These are phyloP conservation scores for Phenganax marumi DNA, from an alignment of 92 coral and sea anemone genomes.

Conservation along the genomic window DNA sequence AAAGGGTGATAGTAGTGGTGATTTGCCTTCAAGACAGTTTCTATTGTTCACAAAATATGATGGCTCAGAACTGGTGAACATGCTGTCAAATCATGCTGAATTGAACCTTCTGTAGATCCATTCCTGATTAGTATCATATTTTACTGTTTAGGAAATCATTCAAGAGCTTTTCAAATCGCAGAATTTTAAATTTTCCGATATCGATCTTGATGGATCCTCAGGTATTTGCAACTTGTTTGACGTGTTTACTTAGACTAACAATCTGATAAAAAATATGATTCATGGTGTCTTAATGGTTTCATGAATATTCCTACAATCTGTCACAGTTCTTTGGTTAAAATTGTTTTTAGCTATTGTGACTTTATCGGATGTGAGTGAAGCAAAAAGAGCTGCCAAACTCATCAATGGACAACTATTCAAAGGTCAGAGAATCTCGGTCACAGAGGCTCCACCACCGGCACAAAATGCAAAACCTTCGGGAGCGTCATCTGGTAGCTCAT, in stretches of 20 bases:
- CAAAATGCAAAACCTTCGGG: not conserved
- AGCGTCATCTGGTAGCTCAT: conserved; percentile 41
- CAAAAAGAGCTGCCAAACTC: conserved; percentile 57
- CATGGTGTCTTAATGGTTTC: not conserved
- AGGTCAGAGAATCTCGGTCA: conserved; percentile 61
- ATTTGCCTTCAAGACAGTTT: too few relatives aligned
- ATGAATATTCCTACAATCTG: not conserved
- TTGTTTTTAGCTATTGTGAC: conserved; percentile 49
- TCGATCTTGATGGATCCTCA: conserved; percentile 63
- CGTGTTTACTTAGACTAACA: not conserved
- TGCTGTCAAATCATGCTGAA: too few relatives aligned
- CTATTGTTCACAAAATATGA: too few relatives aligned
- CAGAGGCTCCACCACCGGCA: conserved; percentile 60
- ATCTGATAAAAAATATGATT: not conserved
- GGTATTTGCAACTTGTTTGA: conserved; percentile 48
- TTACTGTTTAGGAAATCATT: conserved; percentile 63
- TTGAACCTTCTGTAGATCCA: too few relatives aligned
- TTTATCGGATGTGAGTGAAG: conserved; percentile 59
- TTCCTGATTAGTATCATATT: not conserved
- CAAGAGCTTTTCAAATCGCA: conserved; percentile 59
- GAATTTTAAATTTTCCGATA: conserved; percentile 61
- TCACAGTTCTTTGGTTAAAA: too few relatives aligned
- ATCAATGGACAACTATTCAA: conserved; percentile 65
- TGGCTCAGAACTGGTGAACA: too few relatives aligned
- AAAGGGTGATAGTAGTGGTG: too few relatives aligned